Percentiles rank a stretch among this genome's conserved stretches.
phyloP scores from a whole-genome alignment of 2,797 vertebrate species.

The Rhincodon typus region DNA sequence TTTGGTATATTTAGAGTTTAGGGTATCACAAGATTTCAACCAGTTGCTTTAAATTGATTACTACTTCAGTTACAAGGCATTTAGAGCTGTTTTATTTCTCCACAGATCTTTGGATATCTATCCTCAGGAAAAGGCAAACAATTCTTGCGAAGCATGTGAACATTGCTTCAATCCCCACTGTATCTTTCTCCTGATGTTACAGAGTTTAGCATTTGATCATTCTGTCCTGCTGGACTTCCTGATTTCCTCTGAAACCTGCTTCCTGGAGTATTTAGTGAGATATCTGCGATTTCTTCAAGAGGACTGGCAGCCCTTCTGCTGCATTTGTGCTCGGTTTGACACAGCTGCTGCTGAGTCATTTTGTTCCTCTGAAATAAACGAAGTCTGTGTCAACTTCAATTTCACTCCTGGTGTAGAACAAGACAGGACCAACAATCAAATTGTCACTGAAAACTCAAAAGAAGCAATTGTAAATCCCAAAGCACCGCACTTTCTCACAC shows the following conservation, averaged over 20 bases:
- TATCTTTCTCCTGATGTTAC: constrained; percentile 74
- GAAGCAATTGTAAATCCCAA: not conserved
- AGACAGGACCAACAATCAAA: not conserved
- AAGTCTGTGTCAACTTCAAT: not conserved
- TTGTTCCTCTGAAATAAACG: not conserved
- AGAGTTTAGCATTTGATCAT: constrained; percentile 73
- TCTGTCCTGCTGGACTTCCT: constrained; percentile 85
- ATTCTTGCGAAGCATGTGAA: constrained; percentile 42
- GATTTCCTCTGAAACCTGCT: constrained; percentile 90
- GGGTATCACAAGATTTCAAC: not conserved
- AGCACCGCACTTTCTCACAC: not conserved
- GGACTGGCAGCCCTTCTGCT: constrained; percentile 62
- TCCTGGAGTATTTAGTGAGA: constrained; percentile 82
- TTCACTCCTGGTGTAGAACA: not conserved
- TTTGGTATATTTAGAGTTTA: not conserved
- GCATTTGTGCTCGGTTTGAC: constrained; percentile 24
- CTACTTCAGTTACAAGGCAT: not conserved
- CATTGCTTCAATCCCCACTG: constrained; percentile 83
- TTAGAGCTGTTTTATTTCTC: not conserved
- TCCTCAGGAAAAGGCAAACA: not conserved
- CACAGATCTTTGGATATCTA: not conserved
- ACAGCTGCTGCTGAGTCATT: not conserved
- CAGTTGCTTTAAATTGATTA: not conserved
- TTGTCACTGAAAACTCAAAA: not conserved
- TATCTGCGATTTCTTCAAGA: constrained; percentile 73